Percentiles rank a stretch among this genome's conserved stretches.
Evolutionary conservation across 2,888 invertebrate genomes (phyloP).

Genomic region (Caenorhabditis sp.): DNA sequence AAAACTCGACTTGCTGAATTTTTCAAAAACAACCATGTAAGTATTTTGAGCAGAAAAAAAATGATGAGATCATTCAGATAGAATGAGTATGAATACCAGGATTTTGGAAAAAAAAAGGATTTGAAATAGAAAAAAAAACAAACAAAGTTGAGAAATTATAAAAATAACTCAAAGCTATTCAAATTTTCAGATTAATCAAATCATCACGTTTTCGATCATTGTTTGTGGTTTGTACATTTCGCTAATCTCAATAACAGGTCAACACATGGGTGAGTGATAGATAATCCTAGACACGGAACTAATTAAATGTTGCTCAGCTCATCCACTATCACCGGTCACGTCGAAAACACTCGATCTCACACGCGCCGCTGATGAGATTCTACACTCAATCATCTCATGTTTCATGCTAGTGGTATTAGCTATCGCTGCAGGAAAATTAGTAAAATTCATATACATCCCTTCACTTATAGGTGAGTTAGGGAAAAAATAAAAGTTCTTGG

Average conservation of each 20-base stretch:
- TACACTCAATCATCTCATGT: conserved; percentile 39
- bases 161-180: neutral
- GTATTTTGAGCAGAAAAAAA: neutral
- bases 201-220: conserved; percentile 39
- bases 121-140: neutral
- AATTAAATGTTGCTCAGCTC: neutral
- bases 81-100: neutral
- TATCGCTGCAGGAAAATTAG: conserved; percentile 29
- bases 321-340: conserved; percentile 19
- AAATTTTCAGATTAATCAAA: conserved; percentile 36
- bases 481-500: neutral
- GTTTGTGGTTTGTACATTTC: conserved; percentile 32
- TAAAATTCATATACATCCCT: conserved; percentile 36
- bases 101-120: neutral
- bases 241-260: conserved; percentile 33
- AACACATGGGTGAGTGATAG: conserved; percentile 28
- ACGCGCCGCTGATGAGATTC: conserved; percentile 39
- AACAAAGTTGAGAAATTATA: neutral
- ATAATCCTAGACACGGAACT: neutral
- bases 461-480: conserved; percentile 31
- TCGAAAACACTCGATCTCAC: conserved; percentile 28
- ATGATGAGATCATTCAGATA: neutral
- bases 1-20: conserved; percentile 17
- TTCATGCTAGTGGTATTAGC: conserved; percentile 33
- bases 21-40: conserved; percentile 43